Evolutionary conservation across 2,888 invertebrate genomes (phyloP).

Genomic region (Baronia brevicornis): DNA sequence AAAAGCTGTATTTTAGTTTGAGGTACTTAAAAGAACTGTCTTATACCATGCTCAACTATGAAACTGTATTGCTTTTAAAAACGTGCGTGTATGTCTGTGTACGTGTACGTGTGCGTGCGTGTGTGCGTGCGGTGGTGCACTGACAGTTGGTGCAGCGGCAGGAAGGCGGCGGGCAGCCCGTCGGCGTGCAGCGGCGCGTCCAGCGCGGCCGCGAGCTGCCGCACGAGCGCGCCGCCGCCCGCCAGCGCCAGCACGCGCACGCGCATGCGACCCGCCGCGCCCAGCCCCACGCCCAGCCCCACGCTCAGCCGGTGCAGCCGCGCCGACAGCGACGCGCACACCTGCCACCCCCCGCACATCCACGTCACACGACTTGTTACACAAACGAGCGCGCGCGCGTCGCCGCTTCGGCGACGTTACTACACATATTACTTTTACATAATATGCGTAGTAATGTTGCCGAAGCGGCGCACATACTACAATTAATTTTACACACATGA

Average conservation of each 20-base stretch:
- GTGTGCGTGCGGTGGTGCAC: too few species aligned
- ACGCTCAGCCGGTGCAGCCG: constrained; percentile 43
- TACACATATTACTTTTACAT: too few species aligned
- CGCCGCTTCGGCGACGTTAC: too few species aligned
- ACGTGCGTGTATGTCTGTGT: too few species aligned
- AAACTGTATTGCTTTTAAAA: too few species aligned
- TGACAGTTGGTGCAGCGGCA: too few species aligned
- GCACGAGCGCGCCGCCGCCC: constrained; percentile 44
- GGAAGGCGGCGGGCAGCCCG: background rate
- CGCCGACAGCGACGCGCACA: constrained; percentile 43
- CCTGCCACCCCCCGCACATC: constrained; percentile 33
- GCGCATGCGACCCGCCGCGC: constrained; percentile 40
- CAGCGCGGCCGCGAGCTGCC: constrained; percentile 36
- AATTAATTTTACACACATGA: too few species aligned
- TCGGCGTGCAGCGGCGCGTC: constrained; percentile 36
- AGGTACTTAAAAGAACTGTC: background rate
- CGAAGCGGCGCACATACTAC: too few species aligned
- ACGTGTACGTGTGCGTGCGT: too few species aligned
- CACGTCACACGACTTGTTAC: constrained; percentile 47
- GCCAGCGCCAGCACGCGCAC: constrained; percentile 47
- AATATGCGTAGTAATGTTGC: too few species aligned
- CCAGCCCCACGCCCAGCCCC: constrained; percentile 37
- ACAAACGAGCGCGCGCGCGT: too few species aligned
- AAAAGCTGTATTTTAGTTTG: constrained; percentile 16
- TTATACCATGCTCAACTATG: too few species aligned